A percentile compares a stretch with the other conserved stretches of the same genome.
Evolutionary conservation across 2,113 vertebrate genomes (phyloP).

Genomic region (Aix galericulata): DNA sequence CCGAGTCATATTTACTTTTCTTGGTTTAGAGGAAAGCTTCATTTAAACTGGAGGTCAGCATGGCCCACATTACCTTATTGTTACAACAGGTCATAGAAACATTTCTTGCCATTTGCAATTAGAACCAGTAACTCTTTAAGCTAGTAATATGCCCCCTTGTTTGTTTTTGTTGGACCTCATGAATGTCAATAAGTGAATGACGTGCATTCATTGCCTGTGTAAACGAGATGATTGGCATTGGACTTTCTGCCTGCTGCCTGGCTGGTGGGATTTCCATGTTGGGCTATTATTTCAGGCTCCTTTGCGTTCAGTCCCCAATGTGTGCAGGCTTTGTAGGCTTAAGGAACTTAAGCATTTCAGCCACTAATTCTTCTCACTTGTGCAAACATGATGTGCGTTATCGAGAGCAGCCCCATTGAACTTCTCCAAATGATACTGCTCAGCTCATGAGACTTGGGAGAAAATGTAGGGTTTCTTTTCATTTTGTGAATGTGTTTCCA

Average conservation of each 20-base stretch:
- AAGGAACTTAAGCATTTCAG: background rate
- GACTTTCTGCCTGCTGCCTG: background rate
- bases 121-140: background rate
- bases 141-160: background rate
- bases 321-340: background rate
- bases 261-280: background rate
- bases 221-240: constrained; percentile 33
- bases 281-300: constrained; percentile 4
- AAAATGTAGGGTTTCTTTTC: background rate
- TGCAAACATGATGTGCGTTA: constrained; percentile 10
- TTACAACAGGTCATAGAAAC: background rate
- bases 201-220: background rate
- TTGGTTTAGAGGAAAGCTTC: background rate
- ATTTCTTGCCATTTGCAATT: constrained; percentile 26
- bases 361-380: constrained; percentile 66
- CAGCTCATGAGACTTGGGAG: background rate
- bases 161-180: constrained; percentile 30
- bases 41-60: background rate
- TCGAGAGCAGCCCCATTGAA: background rate
- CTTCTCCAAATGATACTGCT: background rate
- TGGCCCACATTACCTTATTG: background rate
- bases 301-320: background rate
- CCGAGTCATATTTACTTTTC: background rate
- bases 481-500: background rate
- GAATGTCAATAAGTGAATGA: background rate